Evolutionary conservation across 2,888 invertebrate genomes (phyloP).

Genomic region (Hyles lineata): DNA sequence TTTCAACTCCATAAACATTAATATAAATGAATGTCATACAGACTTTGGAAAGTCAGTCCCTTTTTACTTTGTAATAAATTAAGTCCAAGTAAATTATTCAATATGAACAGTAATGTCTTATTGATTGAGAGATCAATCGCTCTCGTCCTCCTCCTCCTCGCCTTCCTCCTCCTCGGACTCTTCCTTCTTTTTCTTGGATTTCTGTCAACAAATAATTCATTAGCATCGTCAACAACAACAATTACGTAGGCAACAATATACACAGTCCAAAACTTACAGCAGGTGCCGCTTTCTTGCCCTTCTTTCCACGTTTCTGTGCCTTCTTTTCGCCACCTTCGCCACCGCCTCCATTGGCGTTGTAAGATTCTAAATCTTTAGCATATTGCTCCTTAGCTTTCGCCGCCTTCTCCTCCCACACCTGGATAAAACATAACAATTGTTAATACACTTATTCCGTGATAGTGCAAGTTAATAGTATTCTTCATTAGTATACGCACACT

Average conservation of each 20-base stretch:
- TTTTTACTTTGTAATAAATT: conserved; percentile 84
- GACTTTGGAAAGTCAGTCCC: conserved; percentile 83
- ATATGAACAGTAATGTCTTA: conserved; percentile 80
- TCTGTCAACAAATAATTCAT: conserved; percentile 52
- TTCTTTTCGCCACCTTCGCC: conserved; percentile 83
- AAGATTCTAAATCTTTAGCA: conserved; percentile 94
- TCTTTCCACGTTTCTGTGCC: conserved; percentile 85
- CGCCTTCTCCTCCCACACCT: conserved; percentile 97
- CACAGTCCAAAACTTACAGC: conserved; percentile 63
- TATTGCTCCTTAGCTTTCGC: conserved; percentile 95
- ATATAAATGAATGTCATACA: conserved; percentile 59
- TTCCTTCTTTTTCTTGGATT: conserved; percentile 86
- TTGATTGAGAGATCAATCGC: conserved; percentile 85
- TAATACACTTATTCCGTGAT: neutral
- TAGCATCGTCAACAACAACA: neutral
- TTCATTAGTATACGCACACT: conserved; percentile 84
- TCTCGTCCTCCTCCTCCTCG: conserved; percentile 87
- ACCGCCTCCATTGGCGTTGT: conserved; percentile 91
- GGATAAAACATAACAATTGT: conserved; percentile 40
- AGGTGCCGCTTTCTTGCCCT: conserved; percentile 77
- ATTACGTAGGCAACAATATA: neutral
- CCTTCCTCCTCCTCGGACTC: conserved; percentile 87
- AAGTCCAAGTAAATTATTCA: conserved; percentile 84
- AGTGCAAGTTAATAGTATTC: neutral
- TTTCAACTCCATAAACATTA: conserved; percentile 39